Base-by-base conservation (phyloP, 2,888 invertebrate species). In the Lepas anatifera region DNA sequence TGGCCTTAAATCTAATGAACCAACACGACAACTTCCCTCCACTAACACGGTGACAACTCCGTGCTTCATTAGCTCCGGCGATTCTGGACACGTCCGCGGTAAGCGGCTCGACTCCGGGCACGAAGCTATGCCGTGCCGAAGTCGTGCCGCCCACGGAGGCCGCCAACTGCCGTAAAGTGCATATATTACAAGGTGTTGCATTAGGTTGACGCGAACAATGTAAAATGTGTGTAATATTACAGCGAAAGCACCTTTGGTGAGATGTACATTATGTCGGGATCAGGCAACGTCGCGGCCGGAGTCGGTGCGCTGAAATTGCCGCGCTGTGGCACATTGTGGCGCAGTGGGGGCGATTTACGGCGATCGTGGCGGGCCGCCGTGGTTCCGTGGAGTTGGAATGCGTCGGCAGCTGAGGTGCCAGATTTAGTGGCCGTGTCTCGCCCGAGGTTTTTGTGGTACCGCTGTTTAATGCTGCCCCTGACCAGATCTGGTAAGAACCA, bases 151-250 rank as follows among this genome's bases (percentile, higher is more conserved):
- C 6, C 52, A 16, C 16, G 4, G 52, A 1, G 3, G 52, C 2
- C 29, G 29, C 29, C 29, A 52, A 52, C 13, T 18, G 29, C 29
- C 1, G 32, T 16, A 18, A 4, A 29, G 52, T 32, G 52, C 52
- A 52, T 52, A 52, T 52, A 52, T 52, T 52, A 52, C 52, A 52
- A 52, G 52, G 52, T 52, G 52, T 52, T 52, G 52, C 52, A 52
- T 52, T 52, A 52, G 52, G 29, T n/a, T 52, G 52, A 52, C 52
- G 32, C 29, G 52, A 52, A 52, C 52, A 52, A 52, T 52, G 52
- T 52, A 52, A 52, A 52, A 52, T 52, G 52, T 52, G 52, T 32
- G 52, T 32, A 52, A 52, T 52, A 52, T 52, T 52, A 52, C 52
- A 32, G 11, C 18, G 29, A 29, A 32, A 52, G 52, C 52, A 52